Percentiles rank a stretch among this genome's conserved stretches.
These are phyloP conservation scores for Orchestes rusci DNA, from an alignment of 2,888 invertebrate species.

Conservation along the genomic window DNA sequence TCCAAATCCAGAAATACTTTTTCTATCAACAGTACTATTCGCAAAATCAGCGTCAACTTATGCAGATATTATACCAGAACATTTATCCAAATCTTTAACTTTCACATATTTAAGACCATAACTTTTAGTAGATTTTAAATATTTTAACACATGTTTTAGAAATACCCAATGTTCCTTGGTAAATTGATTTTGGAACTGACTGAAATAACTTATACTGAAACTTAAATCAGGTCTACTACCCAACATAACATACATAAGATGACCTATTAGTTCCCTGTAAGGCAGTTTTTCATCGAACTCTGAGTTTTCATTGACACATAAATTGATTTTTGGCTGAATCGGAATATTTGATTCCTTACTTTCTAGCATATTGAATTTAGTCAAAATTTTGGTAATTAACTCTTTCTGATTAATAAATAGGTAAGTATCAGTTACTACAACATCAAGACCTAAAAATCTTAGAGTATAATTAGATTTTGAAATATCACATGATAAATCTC, in stretches of 20 bases:
- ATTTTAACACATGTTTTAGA: slow-evolving; percentile 24
- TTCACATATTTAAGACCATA: too few relatives aligned
- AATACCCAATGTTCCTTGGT: slow-evolving; percentile 25
- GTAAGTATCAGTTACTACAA: neutral
- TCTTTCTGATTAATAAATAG: neutral
- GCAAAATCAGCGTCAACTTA: too few relatives aligned
- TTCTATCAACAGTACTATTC: too few relatives aligned
- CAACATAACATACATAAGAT: too few relatives aligned
- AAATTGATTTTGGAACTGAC: slow-evolving; percentile 28
- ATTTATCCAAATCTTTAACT: too few relatives aligned
- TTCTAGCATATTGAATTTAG: neutral
- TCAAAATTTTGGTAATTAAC: neutral
- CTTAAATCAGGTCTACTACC: too few relatives aligned
- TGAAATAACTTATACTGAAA: slow-evolving; percentile 25
- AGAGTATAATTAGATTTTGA: neutral
- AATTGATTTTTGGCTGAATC: too few relatives aligned
- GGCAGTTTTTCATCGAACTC: too few relatives aligned
- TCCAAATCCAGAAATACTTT: slow-evolving; percentile 25
- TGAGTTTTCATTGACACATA: too few relatives aligned
- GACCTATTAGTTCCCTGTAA: too few relatives aligned
- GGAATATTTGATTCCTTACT: neutral
- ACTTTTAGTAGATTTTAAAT: too few relatives aligned
- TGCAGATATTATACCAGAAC: too few relatives aligned
- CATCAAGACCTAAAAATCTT: neutral
- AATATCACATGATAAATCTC: neutral